Conservation (phyloP, 2,888 invertebrate species). For the Tetheella fluctuosa region DNA sequence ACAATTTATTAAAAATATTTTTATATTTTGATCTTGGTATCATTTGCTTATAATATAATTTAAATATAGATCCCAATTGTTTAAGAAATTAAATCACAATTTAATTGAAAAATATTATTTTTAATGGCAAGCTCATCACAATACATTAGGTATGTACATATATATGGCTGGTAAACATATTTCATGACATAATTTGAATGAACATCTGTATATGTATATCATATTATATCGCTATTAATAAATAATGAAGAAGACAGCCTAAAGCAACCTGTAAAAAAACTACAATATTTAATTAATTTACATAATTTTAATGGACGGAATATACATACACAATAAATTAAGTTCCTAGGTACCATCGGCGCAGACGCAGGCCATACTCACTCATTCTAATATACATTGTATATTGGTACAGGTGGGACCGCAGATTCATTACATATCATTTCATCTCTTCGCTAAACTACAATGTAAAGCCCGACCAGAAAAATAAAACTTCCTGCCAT, state of each 20-base stretch:
- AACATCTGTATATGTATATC: not conserved
- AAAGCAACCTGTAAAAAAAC: not conserved
- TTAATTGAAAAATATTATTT: conserved; percentile 17
- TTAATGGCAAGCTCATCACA: conserved; percentile 25
- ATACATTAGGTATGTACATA: too few relatives aligned
- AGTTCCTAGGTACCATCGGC: too few relatives aligned
- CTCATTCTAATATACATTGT: not conserved
- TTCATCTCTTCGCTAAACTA: too few relatives aligned
- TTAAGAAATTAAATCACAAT: not conserved
- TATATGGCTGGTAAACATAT: conserved; percentile 13
- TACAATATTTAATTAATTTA: not conserved
- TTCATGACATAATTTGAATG: not conserved
- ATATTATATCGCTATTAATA: too few relatives aligned
- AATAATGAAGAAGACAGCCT: too few relatives aligned
- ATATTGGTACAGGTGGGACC: not conserved
- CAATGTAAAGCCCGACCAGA: too few relatives aligned
- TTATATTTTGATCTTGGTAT: conserved; percentile 38
- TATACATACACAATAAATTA: conserved; percentile 13
- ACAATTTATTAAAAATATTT: conserved; percentile 30
- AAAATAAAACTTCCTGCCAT: too few relatives aligned
- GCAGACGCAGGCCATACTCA: not conserved
- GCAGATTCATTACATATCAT: too few relatives aligned
- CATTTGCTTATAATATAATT: not conserved
- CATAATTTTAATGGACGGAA: conserved; percentile 24
- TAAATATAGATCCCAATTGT: not conserved